Conservation (phyloP, 2,113 vertebrate genomes). For the Lamprologus speciosus region DNA sequence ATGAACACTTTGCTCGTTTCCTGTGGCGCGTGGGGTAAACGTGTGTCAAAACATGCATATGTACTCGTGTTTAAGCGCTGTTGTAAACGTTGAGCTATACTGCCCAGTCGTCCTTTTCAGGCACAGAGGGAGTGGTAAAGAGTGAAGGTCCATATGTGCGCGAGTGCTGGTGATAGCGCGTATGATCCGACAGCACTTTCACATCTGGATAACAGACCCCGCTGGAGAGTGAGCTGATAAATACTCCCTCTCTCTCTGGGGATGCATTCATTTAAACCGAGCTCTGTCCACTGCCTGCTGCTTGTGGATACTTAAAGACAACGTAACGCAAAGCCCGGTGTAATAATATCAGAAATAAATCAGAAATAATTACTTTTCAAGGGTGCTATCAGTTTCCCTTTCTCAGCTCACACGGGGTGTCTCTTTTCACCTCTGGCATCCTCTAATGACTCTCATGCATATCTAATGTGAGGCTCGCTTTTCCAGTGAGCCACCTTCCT, state of each 20-base stretch:
- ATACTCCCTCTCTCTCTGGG: not conserved
- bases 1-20: not conserved
- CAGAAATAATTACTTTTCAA: not conserved
- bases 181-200: not conserved
- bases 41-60: not conserved
- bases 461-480: conserved; percentile 19
- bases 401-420: not conserved
- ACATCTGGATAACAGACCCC: conserved; percentile 84
- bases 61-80: not conserved
- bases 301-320: not conserved
- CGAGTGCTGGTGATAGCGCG: not conserved
- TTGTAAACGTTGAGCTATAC: not conserved
- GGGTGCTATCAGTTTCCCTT: not conserved
- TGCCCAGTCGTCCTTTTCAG: not conserved
- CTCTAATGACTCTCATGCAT: conserved; percentile 37
- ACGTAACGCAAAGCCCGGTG: not conserved
- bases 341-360: not conserved
- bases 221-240: conserved; percentile 19
- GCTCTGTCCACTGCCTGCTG: conserved; percentile 11
- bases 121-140: conserved; percentile 38
- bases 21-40: not conserved
- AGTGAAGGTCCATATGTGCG: conserved; percentile 25
- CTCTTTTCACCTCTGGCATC: conserved; percentile 12
- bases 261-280: conserved; percentile 31
- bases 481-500: not conserved